Percentiles rank a stretch among this genome's conserved stretches.
phyloP scores from a whole-genome alignment of 2,888 invertebrate species.

The Spicauda simplicius region DNA sequence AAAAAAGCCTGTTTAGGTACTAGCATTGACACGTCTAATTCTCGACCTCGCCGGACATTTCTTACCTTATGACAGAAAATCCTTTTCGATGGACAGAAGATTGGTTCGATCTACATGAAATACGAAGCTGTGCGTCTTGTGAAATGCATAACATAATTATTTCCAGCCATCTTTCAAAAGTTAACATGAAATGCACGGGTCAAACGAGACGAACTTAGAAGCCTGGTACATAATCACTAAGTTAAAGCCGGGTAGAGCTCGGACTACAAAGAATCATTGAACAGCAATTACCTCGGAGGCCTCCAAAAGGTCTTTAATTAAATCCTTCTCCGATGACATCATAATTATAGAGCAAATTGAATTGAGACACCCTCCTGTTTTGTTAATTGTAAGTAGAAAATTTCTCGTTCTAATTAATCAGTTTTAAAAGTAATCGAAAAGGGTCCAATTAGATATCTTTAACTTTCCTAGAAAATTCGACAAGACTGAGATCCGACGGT shows the following conservation, averaged over 20 bases:
- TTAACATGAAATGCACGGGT: background rate
- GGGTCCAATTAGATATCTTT: conserved; percentile 18
- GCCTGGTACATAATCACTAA: conserved; percentile 68
- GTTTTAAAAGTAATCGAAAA: conserved; percentile 49
- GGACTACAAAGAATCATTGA: conserved; percentile 82
- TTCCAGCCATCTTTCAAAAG: background rate
- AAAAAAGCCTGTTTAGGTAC: too few species aligned
- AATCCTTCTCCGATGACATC: conserved; percentile 84
- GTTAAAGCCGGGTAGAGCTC: conserved; percentile 64
- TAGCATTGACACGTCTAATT: too few species aligned
- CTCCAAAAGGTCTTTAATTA: conserved; percentile 82
- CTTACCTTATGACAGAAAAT: too few species aligned
- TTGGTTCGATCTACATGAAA: too few species aligned
- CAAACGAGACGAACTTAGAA: conserved; percentile 22
- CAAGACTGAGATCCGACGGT: background rate
- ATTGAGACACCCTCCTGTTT: conserved; percentile 77
- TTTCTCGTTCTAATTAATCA: conserved; percentile 68
- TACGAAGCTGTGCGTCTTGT: too few species aligned
- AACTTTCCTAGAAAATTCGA: conserved; percentile 20
- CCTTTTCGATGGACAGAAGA: too few species aligned
- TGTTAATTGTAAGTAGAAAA: conserved; percentile 77
- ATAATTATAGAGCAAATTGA: conserved; percentile 82
- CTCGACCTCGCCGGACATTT: too few species aligned
- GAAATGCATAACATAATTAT: background rate
- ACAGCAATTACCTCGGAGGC: conserved; percentile 81